phyloP scores from a whole-genome alignment of 2,888 invertebrate species.

The Xiphydria camelus region DNA sequence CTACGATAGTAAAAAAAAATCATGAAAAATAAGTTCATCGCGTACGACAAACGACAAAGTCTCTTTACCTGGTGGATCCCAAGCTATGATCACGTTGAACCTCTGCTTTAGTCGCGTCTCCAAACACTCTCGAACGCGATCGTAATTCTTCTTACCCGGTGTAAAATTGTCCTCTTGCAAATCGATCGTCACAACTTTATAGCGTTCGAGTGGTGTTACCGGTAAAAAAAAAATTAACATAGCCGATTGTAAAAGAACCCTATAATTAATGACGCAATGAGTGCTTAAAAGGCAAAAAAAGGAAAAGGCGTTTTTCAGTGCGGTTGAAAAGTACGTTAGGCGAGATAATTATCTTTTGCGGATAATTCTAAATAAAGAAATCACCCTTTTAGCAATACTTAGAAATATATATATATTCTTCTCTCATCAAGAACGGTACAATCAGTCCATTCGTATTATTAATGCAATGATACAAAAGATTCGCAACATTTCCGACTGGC shows the following conservation, averaged over 20 bases:
- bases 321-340: too few species aligned
- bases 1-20: conserved; percentile 29
- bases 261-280: too few species aligned
- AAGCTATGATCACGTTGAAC: conserved; percentile 59
- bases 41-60: too few species aligned
- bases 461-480: conserved; percentile 12
- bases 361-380: too few species aligned
- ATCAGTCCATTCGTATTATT: conserved; percentile 9
- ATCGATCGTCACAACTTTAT: conserved; percentile 60
- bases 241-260: too few species aligned
- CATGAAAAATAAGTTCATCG: too few species aligned
- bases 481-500: conserved; percentile 10
- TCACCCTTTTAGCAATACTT: conserved; percentile 11
- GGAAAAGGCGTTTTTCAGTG: too few species aligned
- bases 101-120: conserved; percentile 48
- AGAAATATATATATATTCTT: conserved; percentile 16
- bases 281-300: too few species aligned
- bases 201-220: neutral
- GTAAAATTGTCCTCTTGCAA: conserved; percentile 57
- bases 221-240: too few species aligned
- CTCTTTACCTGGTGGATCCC: conserved; percentile 61
- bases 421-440: conserved; percentile 9
- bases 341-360: conserved; percentile 3
- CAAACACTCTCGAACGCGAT: conserved; percentile 54
- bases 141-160: conserved; percentile 59